Evolutionary conservation across 2,797 vertebrate species (phyloP).

Genomic region (Prionace glauca): DNA sequence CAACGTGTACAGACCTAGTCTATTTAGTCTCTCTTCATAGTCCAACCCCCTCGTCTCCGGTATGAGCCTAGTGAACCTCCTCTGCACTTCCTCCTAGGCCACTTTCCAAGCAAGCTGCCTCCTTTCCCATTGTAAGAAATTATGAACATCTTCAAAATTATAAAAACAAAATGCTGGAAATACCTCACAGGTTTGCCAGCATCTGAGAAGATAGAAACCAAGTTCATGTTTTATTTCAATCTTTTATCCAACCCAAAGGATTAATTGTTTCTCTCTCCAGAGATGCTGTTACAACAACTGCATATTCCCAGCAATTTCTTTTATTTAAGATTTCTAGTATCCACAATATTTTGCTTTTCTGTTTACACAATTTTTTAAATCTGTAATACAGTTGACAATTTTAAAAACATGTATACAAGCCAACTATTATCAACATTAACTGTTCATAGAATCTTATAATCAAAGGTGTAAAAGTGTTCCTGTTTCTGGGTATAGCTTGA

Average conservation of each 20-base stretch:
- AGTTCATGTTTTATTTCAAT: not conserved
- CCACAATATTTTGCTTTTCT: not conserved
- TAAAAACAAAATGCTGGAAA: not conserved
- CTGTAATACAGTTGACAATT: not conserved
- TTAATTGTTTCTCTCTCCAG: not conserved
- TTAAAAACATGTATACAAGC: not conserved
- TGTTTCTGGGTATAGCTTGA: not conserved
- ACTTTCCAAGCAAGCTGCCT: not conserved
- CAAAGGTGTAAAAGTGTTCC: not conserved
- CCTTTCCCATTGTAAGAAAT: not conserved
- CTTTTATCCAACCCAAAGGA: not conserved
- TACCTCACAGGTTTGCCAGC: not conserved
- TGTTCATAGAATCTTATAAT: not conserved
- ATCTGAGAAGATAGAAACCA: not conserved
- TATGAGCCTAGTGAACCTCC: no score
- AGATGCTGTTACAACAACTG: not conserved
- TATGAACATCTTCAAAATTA: not conserved
- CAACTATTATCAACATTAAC: not conserved
- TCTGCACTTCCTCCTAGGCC: no score
- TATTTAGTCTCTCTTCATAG: no score
- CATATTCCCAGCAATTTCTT: not conserved
- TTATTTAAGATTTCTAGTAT: not conserved
- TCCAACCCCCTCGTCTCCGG: no score
- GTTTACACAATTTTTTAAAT: not conserved
- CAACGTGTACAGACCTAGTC: no score